These are phyloP conservation scores for Rhodeus uyekii DNA, from an alignment of 2,797 vertebrate species.

Conservation along the genomic window DNA sequence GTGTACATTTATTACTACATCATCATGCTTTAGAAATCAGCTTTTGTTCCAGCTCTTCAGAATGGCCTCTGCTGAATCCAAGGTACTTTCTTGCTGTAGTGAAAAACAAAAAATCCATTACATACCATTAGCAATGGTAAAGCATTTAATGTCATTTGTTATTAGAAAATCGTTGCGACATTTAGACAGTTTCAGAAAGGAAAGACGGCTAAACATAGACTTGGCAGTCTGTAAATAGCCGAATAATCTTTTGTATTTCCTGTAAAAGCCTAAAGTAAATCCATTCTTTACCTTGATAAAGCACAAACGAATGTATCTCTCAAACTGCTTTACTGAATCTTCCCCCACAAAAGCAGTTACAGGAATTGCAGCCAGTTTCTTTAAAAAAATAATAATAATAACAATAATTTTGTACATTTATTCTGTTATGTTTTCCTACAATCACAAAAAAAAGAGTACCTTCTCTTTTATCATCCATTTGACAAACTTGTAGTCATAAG, in stretches of 20 bases:
- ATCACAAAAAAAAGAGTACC: conserved; percentile 65
- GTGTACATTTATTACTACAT: background rate
- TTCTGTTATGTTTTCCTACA: background rate
- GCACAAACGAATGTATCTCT: conserved; percentile 94
- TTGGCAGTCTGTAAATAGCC: background rate
- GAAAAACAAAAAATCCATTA: conserved; percentile 22
- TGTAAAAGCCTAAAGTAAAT: background rate
- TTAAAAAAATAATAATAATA: conserved; percentile 44
- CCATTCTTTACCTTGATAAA: conserved; percentile 93
- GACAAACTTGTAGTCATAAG: conserved; percentile 94
- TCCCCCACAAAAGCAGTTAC: conserved; percentile 90
- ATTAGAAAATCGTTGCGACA: no score
- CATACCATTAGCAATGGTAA: background rate
- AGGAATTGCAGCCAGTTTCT: conserved; percentile 96
- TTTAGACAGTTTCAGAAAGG: background rate
- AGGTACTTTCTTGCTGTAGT: conserved; percentile 87
- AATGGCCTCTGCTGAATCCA: conserved; percentile 88
- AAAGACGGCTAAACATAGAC: background rate
- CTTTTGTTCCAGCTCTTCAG: conserved; percentile 85
- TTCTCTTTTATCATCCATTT: conserved; percentile 97
- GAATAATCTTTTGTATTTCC: background rate
- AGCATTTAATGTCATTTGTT: background rate
- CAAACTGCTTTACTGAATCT: conserved; percentile 84
- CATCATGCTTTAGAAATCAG: conserved; percentile 2
- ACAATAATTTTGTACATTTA: background rate